Percentiles rank a stretch among this genome's conserved stretches.
phyloP scores from a whole-genome alignment of 2,113 vertebrate species.

The Eonycteris spelaea region DNA sequence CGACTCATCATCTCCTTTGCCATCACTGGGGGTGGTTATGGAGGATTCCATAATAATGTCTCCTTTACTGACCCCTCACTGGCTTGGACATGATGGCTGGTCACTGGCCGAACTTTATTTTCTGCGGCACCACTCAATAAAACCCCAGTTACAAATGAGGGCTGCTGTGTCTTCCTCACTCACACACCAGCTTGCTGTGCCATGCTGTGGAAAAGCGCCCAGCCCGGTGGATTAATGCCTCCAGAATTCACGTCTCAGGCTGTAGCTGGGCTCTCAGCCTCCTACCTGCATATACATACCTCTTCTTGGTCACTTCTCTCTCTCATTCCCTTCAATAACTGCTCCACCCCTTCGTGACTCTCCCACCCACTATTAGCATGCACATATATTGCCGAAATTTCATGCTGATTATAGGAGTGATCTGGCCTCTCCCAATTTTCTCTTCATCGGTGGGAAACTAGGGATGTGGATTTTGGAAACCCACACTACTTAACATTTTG shows the following conservation, averaged over 20 bases:
- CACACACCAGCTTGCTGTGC: neutral
- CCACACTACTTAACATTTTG: neutral
- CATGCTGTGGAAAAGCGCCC: neutral
- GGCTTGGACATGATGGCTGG: neutral
- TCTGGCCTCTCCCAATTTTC: neutral
- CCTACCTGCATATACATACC: neutral
- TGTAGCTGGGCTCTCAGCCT: neutral
- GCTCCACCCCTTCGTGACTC: neutral
- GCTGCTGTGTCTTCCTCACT: neutral
- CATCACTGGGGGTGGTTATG: neutral
- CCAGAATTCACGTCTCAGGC: neutral
- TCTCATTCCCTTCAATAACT: neutral
- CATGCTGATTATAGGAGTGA: neutral
- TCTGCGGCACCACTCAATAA: neutral
- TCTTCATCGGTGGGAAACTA: neutral
- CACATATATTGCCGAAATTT: neutral
- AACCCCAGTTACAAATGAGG: neutral
- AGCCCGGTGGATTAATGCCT: rapidly evolving
- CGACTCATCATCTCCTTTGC: neutral
- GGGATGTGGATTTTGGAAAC: neutral
- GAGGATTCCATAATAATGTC: neutral
- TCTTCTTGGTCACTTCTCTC: neutral
- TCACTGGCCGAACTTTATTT: neutral
- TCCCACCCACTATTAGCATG: neutral
- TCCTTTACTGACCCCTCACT: neutral